These are phyloP conservation scores for Cantharis rustica DNA, from an alignment of 2,888 invertebrate genomes.

Conservation along the genomic window DNA sequence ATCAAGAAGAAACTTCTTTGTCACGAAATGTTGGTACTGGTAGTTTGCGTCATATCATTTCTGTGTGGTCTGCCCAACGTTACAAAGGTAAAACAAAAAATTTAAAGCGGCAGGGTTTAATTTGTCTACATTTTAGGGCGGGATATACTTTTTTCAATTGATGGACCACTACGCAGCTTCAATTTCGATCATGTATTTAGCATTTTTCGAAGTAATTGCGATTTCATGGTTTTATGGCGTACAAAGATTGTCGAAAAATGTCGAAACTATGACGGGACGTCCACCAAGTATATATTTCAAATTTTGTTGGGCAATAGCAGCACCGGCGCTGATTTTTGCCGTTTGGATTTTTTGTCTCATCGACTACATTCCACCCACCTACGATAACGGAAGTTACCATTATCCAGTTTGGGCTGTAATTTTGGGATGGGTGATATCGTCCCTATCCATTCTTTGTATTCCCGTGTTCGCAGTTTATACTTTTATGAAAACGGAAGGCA, in stretches of 20 bases:
- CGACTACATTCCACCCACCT: conserved; percentile 84
- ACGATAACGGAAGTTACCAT: conserved; percentile 76
- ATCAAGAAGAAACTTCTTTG: conserved; percentile 81
- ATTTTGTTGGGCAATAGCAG: conserved; percentile 82
- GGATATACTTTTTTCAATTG: conserved; percentile 89
- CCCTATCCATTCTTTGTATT: conserved; percentile 82
- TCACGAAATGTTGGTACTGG: conserved; percentile 83
- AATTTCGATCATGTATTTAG: conserved; percentile 88
- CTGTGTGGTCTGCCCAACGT: conserved; percentile 86
- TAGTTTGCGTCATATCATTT: conserved; percentile 83
- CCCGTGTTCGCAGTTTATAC: conserved; percentile 80
- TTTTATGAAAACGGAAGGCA: conserved; percentile 72
- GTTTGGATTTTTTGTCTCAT: conserved; percentile 89
- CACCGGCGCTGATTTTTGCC: conserved; percentile 80
- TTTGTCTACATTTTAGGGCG: conserved; percentile 66
- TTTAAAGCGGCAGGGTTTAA: background rate
- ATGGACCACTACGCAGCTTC: conserved; percentile 94
- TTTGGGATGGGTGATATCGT: conserved; percentile 86
- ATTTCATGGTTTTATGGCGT: conserved; percentile 93
- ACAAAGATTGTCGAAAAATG: conserved; percentile 76
- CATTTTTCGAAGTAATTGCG: conserved; percentile 91
- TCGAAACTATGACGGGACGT: conserved; percentile 88
- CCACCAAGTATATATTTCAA: conserved; percentile 81
- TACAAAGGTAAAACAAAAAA: conserved; percentile 65
- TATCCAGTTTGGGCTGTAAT: conserved; percentile 87